phyloP scores from a whole-genome alignment of 2,113 vertebrate genomes.

The Sinocyclocheilus anshuiensis region DNA sequence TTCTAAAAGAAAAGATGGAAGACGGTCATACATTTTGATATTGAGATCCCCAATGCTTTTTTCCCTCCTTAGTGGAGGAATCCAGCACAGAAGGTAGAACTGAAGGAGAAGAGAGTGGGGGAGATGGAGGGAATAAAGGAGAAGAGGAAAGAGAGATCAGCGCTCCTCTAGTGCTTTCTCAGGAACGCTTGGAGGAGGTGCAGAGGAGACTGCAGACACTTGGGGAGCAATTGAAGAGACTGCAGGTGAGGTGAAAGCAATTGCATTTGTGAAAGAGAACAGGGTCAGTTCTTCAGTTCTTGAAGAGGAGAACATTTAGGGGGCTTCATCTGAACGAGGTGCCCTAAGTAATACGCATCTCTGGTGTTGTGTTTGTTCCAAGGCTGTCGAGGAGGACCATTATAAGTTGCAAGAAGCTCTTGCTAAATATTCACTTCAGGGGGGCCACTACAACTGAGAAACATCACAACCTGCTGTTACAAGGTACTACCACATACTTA shows the following conservation, averaged over 20 bases:
- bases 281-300: neutral
- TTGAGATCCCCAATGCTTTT: neutral
- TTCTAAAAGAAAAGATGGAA: neutral
- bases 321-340: neutral
- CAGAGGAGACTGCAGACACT: slow-evolving; percentile 74
- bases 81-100: slow-evolving; percentile 36
- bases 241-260: slow-evolving; percentile 75
- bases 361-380: slow-evolving; percentile 50
- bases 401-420: slow-evolving; percentile 73
- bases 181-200: slow-evolving; percentile 73
- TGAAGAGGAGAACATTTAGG: slow-evolving; percentile 12
- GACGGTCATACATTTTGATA: neutral
- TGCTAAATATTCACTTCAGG: slow-evolving; percentile 71
- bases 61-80: slow-evolving; percentile 60
- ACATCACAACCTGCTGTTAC: slow-evolving; percentile 62
- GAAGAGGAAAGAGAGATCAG: slow-evolving; percentile 62
- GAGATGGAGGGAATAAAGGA: slow-evolving; percentile 29
- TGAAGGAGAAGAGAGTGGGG: slow-evolving; percentile 49
- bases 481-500: slow-evolving; percentile 58
- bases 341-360: neutral
- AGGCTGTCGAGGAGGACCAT: slow-evolving; percentile 75
- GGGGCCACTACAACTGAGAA: slow-evolving; percentile 69
- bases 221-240: slow-evolving; percentile 76
- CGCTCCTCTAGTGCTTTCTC: slow-evolving; percentile 71
- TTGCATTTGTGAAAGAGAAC: neutral